These are phyloP conservation scores for Rhegmatorhina hoffmannsi DNA, from an alignment of 2,113 vertebrate genomes.

Conservation along the genomic window DNA sequence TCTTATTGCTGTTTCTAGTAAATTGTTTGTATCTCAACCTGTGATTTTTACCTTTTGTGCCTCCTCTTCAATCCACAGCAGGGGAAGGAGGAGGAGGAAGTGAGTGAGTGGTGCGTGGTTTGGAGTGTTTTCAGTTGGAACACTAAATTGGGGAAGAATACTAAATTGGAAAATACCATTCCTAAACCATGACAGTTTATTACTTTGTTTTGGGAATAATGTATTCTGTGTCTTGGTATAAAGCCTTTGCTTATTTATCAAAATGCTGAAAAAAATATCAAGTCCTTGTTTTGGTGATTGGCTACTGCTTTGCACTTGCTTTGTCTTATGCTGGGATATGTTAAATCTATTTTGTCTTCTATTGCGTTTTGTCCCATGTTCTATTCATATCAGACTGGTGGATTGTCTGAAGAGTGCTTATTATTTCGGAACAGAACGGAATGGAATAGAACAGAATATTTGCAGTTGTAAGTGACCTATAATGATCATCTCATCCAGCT, in stretches of 20 bases:
- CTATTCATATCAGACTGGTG: neutral
- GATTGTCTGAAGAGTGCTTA: neutral
- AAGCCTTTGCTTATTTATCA: neutral
- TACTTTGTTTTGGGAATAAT: neutral
- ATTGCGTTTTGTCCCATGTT: neutral
- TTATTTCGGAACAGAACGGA: neutral
- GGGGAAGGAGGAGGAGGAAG: neutral
- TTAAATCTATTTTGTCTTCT: neutral
- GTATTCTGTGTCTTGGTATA: neutral
- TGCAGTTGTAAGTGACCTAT: neutral
- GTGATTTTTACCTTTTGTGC: neutral
- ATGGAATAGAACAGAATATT: neutral
- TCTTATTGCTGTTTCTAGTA: neutral
- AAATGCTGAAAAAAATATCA: neutral
- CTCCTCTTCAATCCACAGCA: neutral
- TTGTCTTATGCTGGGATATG: neutral
- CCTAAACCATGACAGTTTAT: neutral
- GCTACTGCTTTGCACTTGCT: neutral
- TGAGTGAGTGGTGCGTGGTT: neutral
- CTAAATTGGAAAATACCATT: neutral
- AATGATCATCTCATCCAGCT: neutral
- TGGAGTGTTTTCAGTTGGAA: neutral
- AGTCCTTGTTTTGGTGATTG: neutral
- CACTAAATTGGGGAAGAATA: neutral
- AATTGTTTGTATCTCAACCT: too few relatives aligned